phyloP scores from a whole-genome alignment of 2,797 vertebrate genomes.

The Cossypha dichroa region DNA sequence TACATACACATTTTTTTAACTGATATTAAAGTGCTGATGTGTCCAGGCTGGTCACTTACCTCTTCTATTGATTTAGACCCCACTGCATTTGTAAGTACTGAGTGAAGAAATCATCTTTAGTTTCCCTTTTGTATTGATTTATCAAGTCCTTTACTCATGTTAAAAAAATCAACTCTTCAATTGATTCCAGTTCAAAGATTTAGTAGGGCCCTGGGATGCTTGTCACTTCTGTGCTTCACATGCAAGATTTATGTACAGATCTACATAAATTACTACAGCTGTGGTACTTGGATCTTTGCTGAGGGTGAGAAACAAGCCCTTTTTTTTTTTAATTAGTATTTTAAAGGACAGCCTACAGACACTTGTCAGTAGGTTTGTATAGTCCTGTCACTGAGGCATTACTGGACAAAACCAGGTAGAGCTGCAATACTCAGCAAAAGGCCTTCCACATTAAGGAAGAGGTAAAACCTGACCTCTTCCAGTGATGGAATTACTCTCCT shows the following conservation, averaged over 20 bases:
- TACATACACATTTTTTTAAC: slow-evolving; percentile 75
- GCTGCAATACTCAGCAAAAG: neutral
- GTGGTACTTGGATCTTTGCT: neutral
- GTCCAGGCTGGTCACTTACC: slow-evolving; percentile 67
- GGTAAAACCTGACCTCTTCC: neutral
- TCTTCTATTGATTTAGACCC: slow-evolving; percentile 53
- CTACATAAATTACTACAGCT: slow-evolving; percentile 1
- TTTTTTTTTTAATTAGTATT: neutral
- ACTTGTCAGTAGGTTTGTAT: neutral
- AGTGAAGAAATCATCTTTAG: slow-evolving; percentile 11
- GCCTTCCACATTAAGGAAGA: neutral
- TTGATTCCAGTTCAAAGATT: neutral
- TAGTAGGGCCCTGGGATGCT: neutral
- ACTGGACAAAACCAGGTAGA: neutral
- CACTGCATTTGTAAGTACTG: slow-evolving; percentile 46
- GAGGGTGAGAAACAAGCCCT: neutral
- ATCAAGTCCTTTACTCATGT: neutral
- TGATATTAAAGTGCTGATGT: slow-evolving; percentile 69
- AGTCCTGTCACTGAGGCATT: neutral
- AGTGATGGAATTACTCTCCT: neutral
- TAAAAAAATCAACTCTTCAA: neutral
- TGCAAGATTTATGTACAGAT: slow-evolving; percentile 39
- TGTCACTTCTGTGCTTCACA: neutral
- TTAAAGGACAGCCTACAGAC: neutral
- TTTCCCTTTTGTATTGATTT: slow-evolving; percentile 23